Conservation (phyloP, 2,113 vertebrate species). For the Pteronura brasiliensis region DNA sequence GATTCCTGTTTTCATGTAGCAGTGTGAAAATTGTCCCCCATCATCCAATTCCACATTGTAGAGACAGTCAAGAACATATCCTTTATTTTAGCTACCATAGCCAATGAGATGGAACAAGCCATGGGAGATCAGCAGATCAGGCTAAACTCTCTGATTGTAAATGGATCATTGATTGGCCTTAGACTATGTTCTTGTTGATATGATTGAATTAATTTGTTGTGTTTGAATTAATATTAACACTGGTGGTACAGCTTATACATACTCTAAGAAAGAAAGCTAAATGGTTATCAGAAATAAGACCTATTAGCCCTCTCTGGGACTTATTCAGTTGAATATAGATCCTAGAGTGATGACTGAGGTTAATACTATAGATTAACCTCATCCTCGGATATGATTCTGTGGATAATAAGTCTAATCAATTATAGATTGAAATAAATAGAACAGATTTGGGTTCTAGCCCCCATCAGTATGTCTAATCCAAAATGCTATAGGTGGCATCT, state of each 20-base stretch:
- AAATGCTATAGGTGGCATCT: background rate
- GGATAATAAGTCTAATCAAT: background rate
- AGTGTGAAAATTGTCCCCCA: background rate
- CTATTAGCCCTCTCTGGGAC: background rate
- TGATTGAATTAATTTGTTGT: background rate
- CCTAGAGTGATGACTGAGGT: background rate
- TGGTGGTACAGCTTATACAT: background rate
- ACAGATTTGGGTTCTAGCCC: background rate
- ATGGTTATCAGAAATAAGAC: background rate
- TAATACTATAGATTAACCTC: background rate
- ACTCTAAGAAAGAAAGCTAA: background rate
- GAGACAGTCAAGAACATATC: background rate
- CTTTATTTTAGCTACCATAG: background rate
- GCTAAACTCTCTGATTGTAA: background rate
- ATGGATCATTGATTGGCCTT: background rate
- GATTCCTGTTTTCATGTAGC: background rate
- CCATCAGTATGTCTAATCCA: background rate
- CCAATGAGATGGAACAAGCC: background rate
- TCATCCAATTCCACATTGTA: background rate
- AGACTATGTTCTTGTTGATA: background rate
- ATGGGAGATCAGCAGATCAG: background rate
- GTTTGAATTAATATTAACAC: background rate
- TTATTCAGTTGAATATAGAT: background rate
- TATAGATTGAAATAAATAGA: background rate
- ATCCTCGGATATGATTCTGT: background rate